Percentiles rank a stretch among this genome's conserved stretches.
Conservation (phyloP, 2,888 invertebrate genomes). For the Hofmannophila pseudospretella region DNA sequence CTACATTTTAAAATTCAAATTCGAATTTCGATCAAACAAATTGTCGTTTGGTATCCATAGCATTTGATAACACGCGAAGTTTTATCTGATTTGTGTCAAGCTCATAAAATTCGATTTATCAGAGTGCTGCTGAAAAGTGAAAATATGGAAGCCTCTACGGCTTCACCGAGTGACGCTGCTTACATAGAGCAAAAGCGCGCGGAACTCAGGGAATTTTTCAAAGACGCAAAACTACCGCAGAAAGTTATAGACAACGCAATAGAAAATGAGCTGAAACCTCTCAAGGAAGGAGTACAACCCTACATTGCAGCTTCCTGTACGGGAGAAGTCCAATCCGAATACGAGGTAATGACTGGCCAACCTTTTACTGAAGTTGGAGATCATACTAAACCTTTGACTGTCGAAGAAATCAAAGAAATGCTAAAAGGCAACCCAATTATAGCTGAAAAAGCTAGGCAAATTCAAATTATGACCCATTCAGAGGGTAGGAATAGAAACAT, state of each 20-base stretch:
- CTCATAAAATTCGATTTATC: background rate
- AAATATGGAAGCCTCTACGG: constrained; percentile 33
- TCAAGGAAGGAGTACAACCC: constrained; percentile 32
- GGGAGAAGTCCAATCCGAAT: constrained; percentile 53
- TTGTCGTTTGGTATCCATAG: constrained; percentile 29
- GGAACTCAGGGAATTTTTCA: constrained; percentile 53
- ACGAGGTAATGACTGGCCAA: constrained; percentile 68
- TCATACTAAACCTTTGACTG: constrained; percentile 42
- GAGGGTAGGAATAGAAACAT: constrained; percentile 31
- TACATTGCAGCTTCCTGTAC: constrained; percentile 57
- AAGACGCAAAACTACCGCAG: constrained; percentile 47
- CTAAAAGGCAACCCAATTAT: constrained; percentile 55
- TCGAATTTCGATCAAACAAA: constrained; percentile 44
- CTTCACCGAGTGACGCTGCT: constrained; percentile 26
- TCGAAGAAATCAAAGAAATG: constrained; percentile 48
- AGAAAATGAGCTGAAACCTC: constrained; percentile 58
- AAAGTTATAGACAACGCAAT: constrained; percentile 49
- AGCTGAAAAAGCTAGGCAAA: constrained; percentile 60
- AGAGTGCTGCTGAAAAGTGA: too few species aligned
- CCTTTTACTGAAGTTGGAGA: constrained; percentile 59
- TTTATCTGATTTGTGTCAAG: constrained; percentile 10
- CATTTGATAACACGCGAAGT: constrained; percentile 22
- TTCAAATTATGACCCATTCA: constrained; percentile 47
- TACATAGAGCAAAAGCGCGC: constrained; percentile 47
- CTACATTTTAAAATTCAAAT: constrained; percentile 14